Evolutionary conservation across 2,113 vertebrate genomes (phyloP), one percentile per base, ranked within the genome.

Genomic region (Bufo gargarizans): DNA sequence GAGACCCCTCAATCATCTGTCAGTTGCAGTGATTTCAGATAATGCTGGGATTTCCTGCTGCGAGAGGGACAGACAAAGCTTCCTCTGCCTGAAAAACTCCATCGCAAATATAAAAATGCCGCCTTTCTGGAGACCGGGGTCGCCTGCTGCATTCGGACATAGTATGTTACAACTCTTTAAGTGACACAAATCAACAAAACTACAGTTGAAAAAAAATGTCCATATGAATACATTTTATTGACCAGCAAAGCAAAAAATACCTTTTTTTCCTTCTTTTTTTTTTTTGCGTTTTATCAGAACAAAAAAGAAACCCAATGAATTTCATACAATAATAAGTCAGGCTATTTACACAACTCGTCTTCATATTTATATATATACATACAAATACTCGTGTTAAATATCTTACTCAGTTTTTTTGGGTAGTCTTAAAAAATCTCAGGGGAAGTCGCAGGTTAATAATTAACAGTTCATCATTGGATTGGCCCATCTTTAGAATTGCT

Each of bases 191-290:
- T 71, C 22, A 74, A 45, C 5, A 6, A 72, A 13, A 14, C 69
- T 9, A 67, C 50, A 9, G 56, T 45, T 19, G 59, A 49, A 58
- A 47, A 56, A 7, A 0, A 67, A 61, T n/a, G 33, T 87, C 85
- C 45, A 58, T 88, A 65, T 89, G 67, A 89, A 89, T 76, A 88
- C 71, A 55, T 63, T 86, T 88, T 88, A 91, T 74, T 86, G 85
- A 81, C 80, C 89, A 89, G 89, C 85, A 86, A 83, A 85, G 72
- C 78, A 82, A 82, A 88, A 82, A 88, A 53, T 76, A 82, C 20
- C 17, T 58, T 82, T 69, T 87, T 55, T 79, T 63, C 33, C 61
- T 49, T 20, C 33, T 67, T 78, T 78, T 78, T 86, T 78, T 86
- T 79, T 78, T 86, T 74, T n/a, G 61, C 1, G 33, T 76, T 59